Evolutionary conservation across 2,888 invertebrate species (phyloP).

Genomic region (Rotaria magnacalcarata): DNA sequence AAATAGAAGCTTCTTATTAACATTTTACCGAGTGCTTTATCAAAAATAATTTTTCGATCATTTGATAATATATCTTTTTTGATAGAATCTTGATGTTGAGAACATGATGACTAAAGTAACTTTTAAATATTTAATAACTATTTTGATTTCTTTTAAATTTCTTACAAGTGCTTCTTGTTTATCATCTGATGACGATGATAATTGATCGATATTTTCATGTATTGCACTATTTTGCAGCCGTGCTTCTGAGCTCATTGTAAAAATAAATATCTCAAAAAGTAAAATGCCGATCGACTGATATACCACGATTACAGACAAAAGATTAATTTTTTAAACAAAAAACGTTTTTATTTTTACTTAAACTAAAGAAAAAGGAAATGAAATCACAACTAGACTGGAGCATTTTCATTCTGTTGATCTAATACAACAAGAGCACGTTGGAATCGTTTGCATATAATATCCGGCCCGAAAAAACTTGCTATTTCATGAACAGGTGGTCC

Average conservation of each 20-base stretch:
- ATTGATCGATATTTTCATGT: background rate
- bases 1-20: background rate
- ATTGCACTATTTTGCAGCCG: background rate
- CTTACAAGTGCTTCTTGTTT: background rate
- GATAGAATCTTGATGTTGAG: background rate
- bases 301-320: background rate
- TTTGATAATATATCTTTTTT: background rate
- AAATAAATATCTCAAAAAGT: background rate
- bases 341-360: background rate
- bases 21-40: background rate
- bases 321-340: background rate
- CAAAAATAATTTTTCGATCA: background rate
- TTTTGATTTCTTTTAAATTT: background rate
- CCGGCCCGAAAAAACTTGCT: slow-evolving; percentile 38
- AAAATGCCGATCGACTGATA: too few relatives aligned
- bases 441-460: slow-evolving; percentile 37
- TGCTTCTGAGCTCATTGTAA: background rate
- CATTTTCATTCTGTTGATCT: slow-evolving; percentile 1
- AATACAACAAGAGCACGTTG: slow-evolving; percentile 28
- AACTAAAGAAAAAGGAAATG: background rate
- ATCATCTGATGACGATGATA: background rate
- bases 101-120: background rate
- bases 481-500: slow-evolving; percentile 45
- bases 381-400: background rate
- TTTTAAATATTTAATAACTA: background rate